A percentile compares a stretch with the other conserved stretches of the same genome.
These are phyloP conservation scores for Platalea minor DNA, from an alignment of 2,797 vertebrate genomes.

Conservation along the genomic window DNA sequence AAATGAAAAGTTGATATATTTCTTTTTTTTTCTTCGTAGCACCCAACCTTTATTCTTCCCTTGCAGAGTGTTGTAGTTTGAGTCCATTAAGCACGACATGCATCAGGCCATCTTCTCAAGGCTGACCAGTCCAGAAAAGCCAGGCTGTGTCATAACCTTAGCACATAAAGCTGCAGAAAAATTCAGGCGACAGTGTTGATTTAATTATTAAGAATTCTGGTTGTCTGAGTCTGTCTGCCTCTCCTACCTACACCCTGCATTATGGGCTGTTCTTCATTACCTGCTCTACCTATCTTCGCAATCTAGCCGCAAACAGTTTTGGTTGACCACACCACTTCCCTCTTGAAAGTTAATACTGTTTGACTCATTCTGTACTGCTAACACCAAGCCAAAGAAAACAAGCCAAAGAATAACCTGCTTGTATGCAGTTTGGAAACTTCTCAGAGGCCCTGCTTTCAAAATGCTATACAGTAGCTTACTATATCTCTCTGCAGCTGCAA, in stretches of 20 bases:
- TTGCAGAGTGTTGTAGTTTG: not conserved
- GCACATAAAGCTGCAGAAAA: not conserved
- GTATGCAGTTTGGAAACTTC: conserved; percentile 74
- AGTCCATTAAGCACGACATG: not conserved
- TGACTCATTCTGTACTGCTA: conserved; percentile 75
- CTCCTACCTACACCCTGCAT: conserved; percentile 12
- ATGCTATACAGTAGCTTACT: conserved; percentile 77
- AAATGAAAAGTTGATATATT: not conserved
- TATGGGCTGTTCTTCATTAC: conserved; percentile 70
- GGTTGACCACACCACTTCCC: conserved; percentile 83
- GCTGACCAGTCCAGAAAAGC: conserved; percentile 15
- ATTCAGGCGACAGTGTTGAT: not conserved
- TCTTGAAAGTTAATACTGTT: conserved; percentile 79
- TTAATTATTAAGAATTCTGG: conserved; percentile 24
- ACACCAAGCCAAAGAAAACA: conserved; percentile 80
- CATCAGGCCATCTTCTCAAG: not conserved
- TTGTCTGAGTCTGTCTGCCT: conserved; percentile 7
- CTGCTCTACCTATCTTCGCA: conserved; percentile 73
- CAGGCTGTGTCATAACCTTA: conserved; percentile 1
- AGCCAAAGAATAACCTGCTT: conserved; percentile 78
- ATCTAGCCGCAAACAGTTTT: conserved; percentile 79
- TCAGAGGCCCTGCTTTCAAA: conserved; percentile 74
- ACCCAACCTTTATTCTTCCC: not conserved
- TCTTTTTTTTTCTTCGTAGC: not conserved
- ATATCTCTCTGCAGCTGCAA: conserved; percentile 74